Conservation (phyloP, 2,113 vertebrate genomes). For the Dolichotis patagonum region DNA sequence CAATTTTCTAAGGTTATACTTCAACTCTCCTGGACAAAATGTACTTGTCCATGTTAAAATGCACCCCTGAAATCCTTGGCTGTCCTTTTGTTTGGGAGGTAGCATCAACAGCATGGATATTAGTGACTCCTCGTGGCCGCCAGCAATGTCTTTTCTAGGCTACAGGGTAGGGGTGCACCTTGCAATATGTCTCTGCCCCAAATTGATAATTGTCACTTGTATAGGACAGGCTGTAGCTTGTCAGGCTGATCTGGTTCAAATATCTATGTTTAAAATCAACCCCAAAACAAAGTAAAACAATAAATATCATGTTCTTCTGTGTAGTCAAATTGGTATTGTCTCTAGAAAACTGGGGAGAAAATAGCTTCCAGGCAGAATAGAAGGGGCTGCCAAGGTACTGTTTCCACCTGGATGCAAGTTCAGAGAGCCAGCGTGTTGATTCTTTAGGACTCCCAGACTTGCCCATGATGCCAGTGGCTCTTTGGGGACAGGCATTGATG, state of each 20-base stretch:
- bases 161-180: rapidly evolving
- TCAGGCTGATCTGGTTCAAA: constrained; percentile 28
- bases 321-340: constrained; percentile 36
- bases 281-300: constrained; percentile 62
- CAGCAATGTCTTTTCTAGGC: neutral
- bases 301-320: neutral
- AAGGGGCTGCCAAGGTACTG: too few relatives aligned
- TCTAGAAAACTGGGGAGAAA: neutral
- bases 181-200: neutral
- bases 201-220: neutral
- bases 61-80: neutral
- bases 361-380: neutral
- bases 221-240: constrained; percentile 1
- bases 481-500: neutral
- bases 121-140: too few relatives aligned
- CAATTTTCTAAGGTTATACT: neutral
- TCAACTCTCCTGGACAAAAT: neutral
- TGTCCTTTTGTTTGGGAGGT: neutral
- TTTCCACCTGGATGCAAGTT: neutral
- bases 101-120: neutral
- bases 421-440: neutral
- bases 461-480: neutral
- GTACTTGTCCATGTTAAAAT: neutral
- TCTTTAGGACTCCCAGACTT: neutral
- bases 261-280: constrained; percentile 59